Base-by-base conservation (phyloP, 2,797 vertebrate species). In the Cryptoprocta ferox region DNA sequence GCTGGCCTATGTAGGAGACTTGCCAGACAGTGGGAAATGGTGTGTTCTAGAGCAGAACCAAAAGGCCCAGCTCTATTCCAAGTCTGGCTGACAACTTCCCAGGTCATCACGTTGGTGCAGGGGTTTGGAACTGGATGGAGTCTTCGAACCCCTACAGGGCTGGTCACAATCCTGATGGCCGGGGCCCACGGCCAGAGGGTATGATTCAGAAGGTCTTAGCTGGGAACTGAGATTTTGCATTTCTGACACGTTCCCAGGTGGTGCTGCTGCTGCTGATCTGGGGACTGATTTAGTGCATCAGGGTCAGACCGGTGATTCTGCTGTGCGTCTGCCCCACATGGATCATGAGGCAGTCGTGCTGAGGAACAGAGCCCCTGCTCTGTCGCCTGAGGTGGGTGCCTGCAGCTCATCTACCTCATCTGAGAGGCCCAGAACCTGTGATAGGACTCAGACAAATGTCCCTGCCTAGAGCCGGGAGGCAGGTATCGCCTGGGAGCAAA, bases 261-360 rank as follows among this genome's bases (percentile, higher is more conserved):
- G 28, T 59, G 19, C 81, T 15, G 45, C 26, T 16, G 3, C 39
- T 21, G 53, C 53, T 32, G 63, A 59, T 50, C 35, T 6, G 32
- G 61, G 26, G 35, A 56, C 86, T 7, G 35, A n/a, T 42, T 48
- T 37, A 9, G 19, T 4, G 2, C 35, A 18, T 75, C 30, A 14
- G 48, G 37, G 18, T 7, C 70, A 35, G 32, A 75, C 2, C 26
- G 12, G 15, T 0, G 1, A 15, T 5, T 75, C 65, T 50, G 15
- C 21, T 18, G 15, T 0, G 53, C 8, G 18, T 10, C 32, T 14
- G 35, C 19, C 35, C 61, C 35, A 0, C 1, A 32, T 3, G 10
- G 8, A 13, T 32, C 37, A 4, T 18, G 81, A 90, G 81, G 56
- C 19, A 24, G 5, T 8, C 1, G 0, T 14, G 21, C 16, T 15